Evolutionary conservation across 2,113 vertebrate genomes (phyloP).

Genomic region (Notothenia rossii): DNA sequence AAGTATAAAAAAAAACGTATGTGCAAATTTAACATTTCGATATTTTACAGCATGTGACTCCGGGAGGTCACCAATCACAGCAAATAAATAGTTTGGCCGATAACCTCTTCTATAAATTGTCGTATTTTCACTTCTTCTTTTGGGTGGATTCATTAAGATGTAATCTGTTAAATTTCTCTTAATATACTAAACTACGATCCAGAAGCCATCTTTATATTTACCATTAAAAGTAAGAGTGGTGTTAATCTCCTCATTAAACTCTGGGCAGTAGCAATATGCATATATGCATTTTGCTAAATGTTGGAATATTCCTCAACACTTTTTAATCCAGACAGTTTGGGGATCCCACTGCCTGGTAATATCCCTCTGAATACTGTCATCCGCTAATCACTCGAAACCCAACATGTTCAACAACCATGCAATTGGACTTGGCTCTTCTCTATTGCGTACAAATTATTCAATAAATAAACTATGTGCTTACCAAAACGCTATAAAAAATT

Average conservation of each 20-base stretch:
- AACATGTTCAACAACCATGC: conserved; percentile 11
- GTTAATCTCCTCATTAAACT: neutral
- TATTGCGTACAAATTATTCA: conserved; percentile 12
- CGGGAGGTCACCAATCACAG: no score
- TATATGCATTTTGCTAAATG: neutral
- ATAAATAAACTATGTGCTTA: conserved; percentile 69
- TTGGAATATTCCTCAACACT: neutral
- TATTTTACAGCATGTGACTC: neutral
- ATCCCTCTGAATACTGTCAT: neutral
- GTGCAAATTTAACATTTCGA: neutral
- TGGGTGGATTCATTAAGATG: neutral
- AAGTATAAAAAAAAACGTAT: neutral
- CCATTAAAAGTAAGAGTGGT: neutral
- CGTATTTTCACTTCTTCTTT: neutral
- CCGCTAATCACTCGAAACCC: neutral
- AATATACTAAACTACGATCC: neutral
- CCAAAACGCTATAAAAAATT: conserved; percentile 64
- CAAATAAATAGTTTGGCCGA: no score
- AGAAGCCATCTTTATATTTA: neutral
- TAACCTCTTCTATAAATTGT: neutral
- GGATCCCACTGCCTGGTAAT: neutral
- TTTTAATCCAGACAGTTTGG: conserved; percentile 9
- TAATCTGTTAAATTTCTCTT: neutral
- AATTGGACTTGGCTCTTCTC: conserved; percentile 14
- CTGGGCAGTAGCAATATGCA: neutral